Base-by-base conservation (phyloP, 2,888 invertebrate species). In the Cheiracanthium punctorium region DNA sequence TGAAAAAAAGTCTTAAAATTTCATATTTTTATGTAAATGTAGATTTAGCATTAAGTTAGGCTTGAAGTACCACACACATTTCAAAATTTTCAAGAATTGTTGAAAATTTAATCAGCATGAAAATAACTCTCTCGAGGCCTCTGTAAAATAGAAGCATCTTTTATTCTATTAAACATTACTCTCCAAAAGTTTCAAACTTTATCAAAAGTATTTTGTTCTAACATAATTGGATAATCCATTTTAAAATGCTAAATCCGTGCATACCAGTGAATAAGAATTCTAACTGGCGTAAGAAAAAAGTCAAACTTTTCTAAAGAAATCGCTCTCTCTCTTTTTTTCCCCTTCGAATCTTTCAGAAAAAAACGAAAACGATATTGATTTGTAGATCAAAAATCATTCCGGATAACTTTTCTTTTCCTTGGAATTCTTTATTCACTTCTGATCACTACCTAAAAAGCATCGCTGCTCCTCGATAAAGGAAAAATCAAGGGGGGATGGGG, bases 331-430 rank as follows among this genome's bases (percentile, higher is more conserved):
- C 17, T 17, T 48, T 5, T 12, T 24, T 24, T 7, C 17, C 17
- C 48, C 24, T 58, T 24, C 4, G 24, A 58, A 58, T 58, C 24
- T 58, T 5, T 2, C 5, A 4, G 12, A 24, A 58, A 12, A 24
- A 4, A 24, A 5, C 1, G 24, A 58, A 5, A 24, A 17, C n/a
- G 58, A 24, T 58, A 58, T 58, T 58, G 58, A 58, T 58, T 58
- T 58, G 24, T 12, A 58, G 20, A 58, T 58, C 58, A 58, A 58
- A 58, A 58, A 58, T 58, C 58, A 58, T 58, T 58, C 24, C 58
- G 24, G 17, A 24, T 58, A 48, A 48, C 8, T 17, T 58, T 58
- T 24, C 24, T 17, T 2, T 5, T 24, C 58, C 5, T 17, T 24
- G 2, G 5, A 5, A 5, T 17, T 17, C 4, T 24, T 24, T 17